Percentiles rank a stretch among this genome's conserved stretches.
Evolutionary conservation across 2,797 vertebrate species (phyloP).

Genomic region (Chromis chromis): DNA sequence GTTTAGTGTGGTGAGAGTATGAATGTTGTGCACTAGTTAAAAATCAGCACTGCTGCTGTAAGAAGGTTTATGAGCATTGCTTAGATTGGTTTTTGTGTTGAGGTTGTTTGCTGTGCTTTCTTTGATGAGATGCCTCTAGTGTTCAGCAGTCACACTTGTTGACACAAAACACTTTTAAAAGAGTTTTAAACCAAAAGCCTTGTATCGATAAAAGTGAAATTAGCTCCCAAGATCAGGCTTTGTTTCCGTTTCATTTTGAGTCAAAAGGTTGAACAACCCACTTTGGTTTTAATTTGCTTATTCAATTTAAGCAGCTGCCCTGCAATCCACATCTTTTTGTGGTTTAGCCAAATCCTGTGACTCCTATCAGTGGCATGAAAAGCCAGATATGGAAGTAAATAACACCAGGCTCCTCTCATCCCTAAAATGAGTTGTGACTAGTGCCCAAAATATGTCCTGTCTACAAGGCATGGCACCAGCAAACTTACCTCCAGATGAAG

Average conservation of each 20-base stretch:
- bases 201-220: background rate
- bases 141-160: background rate
- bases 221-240: background rate
- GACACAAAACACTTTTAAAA: constrained; percentile 1
- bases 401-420: constrained; percentile 58
- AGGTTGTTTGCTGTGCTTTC: constrained; percentile 24
- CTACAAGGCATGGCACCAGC: constrained; percentile 70
- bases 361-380: constrained; percentile 72
- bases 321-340: constrained; percentile 30
- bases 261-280: constrained; percentile 20
- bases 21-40: constrained; percentile 36
- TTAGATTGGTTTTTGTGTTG: background rate
- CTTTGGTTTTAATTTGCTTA: constrained; percentile 48
- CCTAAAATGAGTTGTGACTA: constrained; percentile 74
- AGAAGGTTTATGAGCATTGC: background rate
- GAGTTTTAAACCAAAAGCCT: constrained; percentile 11
- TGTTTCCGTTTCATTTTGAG: constrained; percentile 54
- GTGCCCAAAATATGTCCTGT: constrained; percentile 77
- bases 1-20: constrained; percentile 18
- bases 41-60: constrained; percentile 9
- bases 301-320: constrained; percentile 30
- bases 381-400: constrained; percentile 65
- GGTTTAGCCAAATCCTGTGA: constrained; percentile 70
- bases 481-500: constrained; percentile 61
- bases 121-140: constrained; percentile 6